A percentile compares a stretch with the other conserved stretches of the same genome.
These are phyloP conservation scores for Yponomeuta plumbellus DNA, from an alignment of 2,888 invertebrate species.

Conservation along the genomic window DNA sequence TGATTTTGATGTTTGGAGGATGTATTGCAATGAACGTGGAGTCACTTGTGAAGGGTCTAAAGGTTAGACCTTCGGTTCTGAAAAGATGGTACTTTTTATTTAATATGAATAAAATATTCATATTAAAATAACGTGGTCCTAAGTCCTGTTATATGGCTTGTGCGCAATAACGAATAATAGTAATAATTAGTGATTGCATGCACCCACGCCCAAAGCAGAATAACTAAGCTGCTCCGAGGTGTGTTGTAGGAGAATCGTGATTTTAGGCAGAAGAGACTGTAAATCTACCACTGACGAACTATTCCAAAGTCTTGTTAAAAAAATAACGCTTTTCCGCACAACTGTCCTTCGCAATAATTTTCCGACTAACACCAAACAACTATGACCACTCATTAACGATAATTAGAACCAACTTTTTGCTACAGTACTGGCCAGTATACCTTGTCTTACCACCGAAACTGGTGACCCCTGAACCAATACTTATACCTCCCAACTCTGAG, in stretches of 20 bases:
- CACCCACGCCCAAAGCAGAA: too few species aligned
- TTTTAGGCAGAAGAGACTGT: too few species aligned
- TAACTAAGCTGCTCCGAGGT: too few species aligned
- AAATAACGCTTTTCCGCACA: too few species aligned
- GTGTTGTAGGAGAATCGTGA: too few species aligned
- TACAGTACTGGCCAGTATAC: neutral
- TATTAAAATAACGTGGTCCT: too few species aligned
- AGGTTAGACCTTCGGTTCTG: neutral
- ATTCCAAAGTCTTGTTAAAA: too few species aligned
- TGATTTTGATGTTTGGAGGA: neutral
- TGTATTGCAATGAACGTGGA: neutral
- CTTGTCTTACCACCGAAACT: neutral
- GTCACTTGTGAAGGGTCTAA: neutral
- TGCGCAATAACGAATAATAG: too few species aligned
- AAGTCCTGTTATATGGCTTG: too few species aligned
- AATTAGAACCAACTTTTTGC: slow-evolving; percentile 66
- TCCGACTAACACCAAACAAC: slow-evolving; percentile 19
- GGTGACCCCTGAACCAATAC: neutral
- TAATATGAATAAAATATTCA: too few species aligned
- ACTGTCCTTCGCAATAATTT: neutral
- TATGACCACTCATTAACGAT: slow-evolving; percentile 50
- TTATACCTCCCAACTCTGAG: neutral
- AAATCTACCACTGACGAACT: too few species aligned
- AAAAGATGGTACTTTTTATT: neutral
- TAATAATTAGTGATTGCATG: too few species aligned